Conservation (phyloP, 1,140 invertebrate species). For the Drosophila teissieri region DNA sequence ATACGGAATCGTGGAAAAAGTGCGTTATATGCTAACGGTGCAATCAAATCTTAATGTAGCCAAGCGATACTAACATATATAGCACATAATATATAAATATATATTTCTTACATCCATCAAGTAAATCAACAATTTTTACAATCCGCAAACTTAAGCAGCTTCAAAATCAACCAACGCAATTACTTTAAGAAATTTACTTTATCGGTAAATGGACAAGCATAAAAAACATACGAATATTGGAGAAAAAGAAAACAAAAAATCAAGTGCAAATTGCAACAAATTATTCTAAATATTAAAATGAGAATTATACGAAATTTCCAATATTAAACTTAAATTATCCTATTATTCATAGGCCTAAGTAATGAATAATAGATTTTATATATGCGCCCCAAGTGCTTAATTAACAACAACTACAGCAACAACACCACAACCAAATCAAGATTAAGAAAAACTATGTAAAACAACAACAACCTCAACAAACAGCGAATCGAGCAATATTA, state of each 20-base stretch:
- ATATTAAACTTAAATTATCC: conserved; percentile 50
- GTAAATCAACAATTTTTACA: conserved; percentile 38
- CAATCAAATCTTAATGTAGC: conserved; percentile 68
- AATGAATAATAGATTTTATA: conserved; percentile 53
- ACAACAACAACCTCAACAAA: conserved; percentile 76
- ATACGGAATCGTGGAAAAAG: conserved; percentile 40
- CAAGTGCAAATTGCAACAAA: conserved; percentile 69
- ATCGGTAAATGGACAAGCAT: conserved; percentile 23
- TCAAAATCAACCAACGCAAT: conserved; percentile 63
- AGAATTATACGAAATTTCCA: conserved; percentile 21
- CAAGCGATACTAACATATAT: conserved; percentile 32
- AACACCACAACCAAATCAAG: conserved; percentile 35
- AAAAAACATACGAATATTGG: conserved; percentile 10
- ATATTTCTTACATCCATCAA: conserved; percentile 64
- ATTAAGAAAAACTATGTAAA: conserved; percentile 37
- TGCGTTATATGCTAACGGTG: conserved; percentile 71
- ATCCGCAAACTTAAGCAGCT: conserved; percentile 54
- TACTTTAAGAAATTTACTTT: conserved; percentile 78
- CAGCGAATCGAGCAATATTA: conserved; percentile 79
- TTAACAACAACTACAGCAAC: conserved; percentile 58
- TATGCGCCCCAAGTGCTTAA: conserved; percentile 78
- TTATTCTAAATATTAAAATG: conserved; percentile 25
- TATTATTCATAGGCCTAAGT: conserved; percentile 45
- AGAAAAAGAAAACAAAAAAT: conserved; percentile 15
- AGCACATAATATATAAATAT: conserved; percentile 38